Conservation (phyloP, 1,140 invertebrate genomes). For the Gonioctena quinquepunctata region DNA sequence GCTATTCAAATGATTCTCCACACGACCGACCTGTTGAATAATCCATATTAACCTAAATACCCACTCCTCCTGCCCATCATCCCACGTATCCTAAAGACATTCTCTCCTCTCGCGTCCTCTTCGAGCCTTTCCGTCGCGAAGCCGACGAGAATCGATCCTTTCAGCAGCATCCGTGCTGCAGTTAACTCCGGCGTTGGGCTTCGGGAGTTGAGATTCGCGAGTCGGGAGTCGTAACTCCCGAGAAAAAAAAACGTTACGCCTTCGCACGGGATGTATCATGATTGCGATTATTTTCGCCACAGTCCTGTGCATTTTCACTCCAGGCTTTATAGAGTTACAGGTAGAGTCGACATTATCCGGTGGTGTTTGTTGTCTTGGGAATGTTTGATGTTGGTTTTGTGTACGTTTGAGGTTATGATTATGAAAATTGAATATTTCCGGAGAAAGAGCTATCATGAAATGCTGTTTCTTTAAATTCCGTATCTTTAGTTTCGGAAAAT, state of each 20-base stretch:
- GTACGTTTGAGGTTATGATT: not conserved
- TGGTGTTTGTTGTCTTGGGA: not conserved
- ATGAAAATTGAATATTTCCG: too few relatives aligned
- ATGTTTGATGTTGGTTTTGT: not conserved
- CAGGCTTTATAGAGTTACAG: conserved; percentile 8
- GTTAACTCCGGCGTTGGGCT: not conserved
- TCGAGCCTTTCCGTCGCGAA: not conserved
- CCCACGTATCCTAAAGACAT: not conserved
- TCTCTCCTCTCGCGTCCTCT: not conserved
- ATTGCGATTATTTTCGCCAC: not conserved
- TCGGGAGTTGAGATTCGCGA: not conserved
- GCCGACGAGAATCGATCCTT: not conserved
- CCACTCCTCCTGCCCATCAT: not conserved
- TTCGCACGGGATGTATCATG: conserved; percentile 2
- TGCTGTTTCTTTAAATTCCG: too few relatives aligned
- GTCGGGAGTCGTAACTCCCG: not conserved
- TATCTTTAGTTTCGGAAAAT: too few relatives aligned
- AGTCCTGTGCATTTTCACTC: not conserved
- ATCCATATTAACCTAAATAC: not conserved
- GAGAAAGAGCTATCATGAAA: too few relatives aligned
- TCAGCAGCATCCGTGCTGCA: not conserved
- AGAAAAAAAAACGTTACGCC: too few relatives aligned
- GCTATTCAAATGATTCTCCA: too few relatives aligned
- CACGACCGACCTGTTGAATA: not conserved
- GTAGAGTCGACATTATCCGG: not conserved